Evolutionary conservation across 2,888 invertebrate genomes (phyloP).

Genomic region (Thumatha senex): DNA sequence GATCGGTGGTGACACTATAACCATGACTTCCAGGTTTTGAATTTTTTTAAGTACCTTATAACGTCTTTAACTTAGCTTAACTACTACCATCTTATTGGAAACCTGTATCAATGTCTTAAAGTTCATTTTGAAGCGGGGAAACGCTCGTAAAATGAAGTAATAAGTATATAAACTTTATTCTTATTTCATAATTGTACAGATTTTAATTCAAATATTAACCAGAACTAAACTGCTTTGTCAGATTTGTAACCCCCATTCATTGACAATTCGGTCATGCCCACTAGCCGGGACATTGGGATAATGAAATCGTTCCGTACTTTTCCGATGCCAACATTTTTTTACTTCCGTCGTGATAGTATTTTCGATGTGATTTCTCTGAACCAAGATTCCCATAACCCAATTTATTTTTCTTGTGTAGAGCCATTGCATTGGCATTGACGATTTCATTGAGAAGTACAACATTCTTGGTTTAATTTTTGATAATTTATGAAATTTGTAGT

Average conservation of each 20-base stretch:
- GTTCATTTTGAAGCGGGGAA: no score
- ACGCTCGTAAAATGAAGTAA: no score
- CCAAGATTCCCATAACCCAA: conserved; percentile 76
- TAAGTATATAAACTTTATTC: no score
- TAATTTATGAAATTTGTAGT: no score
- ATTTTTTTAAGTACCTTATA: no score
- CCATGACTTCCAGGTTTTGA: no score
- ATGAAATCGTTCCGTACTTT: conserved; percentile 67
- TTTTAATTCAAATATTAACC: conserved; percentile 19
- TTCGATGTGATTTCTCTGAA: conserved; percentile 74
- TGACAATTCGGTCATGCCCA: conserved; percentile 60
- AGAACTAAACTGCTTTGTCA: conserved; percentile 28
- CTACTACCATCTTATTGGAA: no score
- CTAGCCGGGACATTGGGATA: conserved; percentile 57
- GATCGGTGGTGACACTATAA: no score
- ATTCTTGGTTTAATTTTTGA: no score
- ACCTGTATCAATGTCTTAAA: no score
- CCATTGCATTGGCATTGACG: conserved; percentile 47
- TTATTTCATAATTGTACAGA: no score
- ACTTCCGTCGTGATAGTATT: conserved; percentile 74
- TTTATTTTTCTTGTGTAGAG: conserved; percentile 61
- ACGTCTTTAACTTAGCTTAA: no score
- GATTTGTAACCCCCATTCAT: conserved; percentile 44
- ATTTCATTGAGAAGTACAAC: conserved; percentile 7
- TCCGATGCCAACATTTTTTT: conserved; percentile 66